Conservation (phyloP, 2,797 vertebrate species). For the Darevskia nairensis region DNA sequence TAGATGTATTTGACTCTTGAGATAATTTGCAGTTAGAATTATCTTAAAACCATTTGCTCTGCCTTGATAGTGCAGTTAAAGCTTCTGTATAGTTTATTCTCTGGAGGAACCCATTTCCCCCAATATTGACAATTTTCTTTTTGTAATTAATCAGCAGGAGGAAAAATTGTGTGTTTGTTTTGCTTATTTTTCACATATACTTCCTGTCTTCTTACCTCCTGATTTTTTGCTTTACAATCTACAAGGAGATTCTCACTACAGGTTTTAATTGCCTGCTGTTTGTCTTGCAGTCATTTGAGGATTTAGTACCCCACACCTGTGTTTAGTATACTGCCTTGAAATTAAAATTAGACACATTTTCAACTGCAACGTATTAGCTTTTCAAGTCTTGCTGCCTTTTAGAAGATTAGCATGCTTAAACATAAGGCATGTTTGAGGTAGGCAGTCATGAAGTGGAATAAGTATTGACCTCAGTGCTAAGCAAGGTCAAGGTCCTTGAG, state of each 20-base stretch:
- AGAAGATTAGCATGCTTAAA: background rate
- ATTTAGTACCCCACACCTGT: background rate
- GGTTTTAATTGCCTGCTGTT: background rate
- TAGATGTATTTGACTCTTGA: background rate
- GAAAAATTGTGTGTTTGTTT: background rate
- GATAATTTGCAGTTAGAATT: background rate
- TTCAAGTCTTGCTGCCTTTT: background rate
- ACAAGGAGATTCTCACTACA: background rate
- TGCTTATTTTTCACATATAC: background rate
- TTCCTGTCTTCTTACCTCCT: background rate
- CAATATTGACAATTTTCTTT: background rate
- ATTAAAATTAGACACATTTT: background rate
- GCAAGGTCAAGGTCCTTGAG: background rate
- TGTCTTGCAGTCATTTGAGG: background rate
- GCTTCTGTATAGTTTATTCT: background rate
- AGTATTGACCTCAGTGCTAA: too few species aligned
- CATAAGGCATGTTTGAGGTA: too few species aligned
- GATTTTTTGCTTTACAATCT: background rate
- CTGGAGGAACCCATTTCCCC: background rate
- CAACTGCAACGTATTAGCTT: background rate
- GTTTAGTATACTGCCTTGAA: background rate
- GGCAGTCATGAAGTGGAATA: background rate
- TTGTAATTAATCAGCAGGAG: background rate
- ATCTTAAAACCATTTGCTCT: background rate
- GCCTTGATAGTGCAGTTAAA: background rate